Conservation (phyloP, 2,888 invertebrate species). For the Calephelis perditalis region DNA sequence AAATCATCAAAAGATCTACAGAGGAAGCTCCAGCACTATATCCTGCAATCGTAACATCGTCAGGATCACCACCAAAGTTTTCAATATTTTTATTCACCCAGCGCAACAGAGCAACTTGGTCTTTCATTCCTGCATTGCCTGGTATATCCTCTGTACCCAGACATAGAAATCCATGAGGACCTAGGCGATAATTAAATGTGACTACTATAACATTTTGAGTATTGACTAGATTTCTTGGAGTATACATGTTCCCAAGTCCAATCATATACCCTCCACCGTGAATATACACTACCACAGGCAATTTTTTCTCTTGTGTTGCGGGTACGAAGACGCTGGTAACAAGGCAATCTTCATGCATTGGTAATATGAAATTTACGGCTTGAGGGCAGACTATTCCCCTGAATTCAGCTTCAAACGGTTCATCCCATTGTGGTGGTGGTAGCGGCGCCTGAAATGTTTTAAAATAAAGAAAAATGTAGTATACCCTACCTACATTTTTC, state of each 20-base stretch:
- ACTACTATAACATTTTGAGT: constrained; percentile 40
- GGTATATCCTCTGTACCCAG: constrained; percentile 30
- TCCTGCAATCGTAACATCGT: constrained; percentile 38
- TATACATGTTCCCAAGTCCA: constrained; percentile 34
- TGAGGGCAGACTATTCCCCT: constrained; percentile 39
- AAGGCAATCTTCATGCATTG: constrained; percentile 34
- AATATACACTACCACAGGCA: constrained; percentile 55
- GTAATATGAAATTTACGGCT: constrained; percentile 1
- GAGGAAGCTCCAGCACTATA: constrained; percentile 49
- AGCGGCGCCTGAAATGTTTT: constrained; percentile 37
- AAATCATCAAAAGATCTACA: no score
- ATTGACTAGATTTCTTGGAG: constrained; percentile 37
- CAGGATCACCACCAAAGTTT: no score
- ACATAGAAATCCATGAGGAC: constrained; percentile 46
- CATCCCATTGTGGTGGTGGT: constrained; percentile 40
- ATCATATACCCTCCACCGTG: constrained; percentile 61
- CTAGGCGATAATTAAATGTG: constrained; percentile 28
- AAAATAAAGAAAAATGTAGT: no score
- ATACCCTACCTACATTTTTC: no score
- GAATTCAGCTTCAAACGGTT: constrained; percentile 38
- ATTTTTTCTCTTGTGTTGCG: constrained; percentile 30
- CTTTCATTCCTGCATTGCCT: constrained; percentile 59
- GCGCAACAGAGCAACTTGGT: constrained; percentile 45
- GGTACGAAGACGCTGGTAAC: constrained; percentile 37
- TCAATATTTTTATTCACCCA: no score